Base-by-base conservation (phyloP, 2,888 invertebrate genomes). In the Eupithecia centaureata region DNA sequence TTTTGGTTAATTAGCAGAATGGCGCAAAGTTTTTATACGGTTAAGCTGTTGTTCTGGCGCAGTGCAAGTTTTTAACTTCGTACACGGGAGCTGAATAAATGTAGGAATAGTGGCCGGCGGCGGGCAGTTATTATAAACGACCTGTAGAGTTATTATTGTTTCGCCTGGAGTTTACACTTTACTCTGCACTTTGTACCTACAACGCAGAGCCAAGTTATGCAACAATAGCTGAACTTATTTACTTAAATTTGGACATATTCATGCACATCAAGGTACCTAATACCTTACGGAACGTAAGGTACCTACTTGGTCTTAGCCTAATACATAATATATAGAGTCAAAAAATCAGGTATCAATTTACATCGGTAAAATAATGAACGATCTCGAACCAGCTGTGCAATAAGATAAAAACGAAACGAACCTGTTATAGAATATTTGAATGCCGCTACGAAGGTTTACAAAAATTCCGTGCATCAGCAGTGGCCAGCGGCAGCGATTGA, bases 1-100 rank as follows among this genome's bases (percentile, higher is more conserved):
- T 69, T 69, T 65, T 65, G 47, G 60, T 54, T 69, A 69, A 69
- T 69, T 69, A 69, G 32, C 62, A 18, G 61, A 60, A 62, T 47
- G 59, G 12, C 30, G 35, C 52, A 59, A 56, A 63, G 67, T 65
- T 68, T 69, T 59, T 42, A n/a, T 32, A 25, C 30, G 5, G 5
- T 38, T 28, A 30, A 27, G 61, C 33, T 54, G n/a, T 54, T 54
- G n/a, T 56, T 56, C 10, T 56, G 30, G 56, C 52, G 52, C 13
- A 25, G 52, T n/a, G 56, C 7, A 56, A 10, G 56, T 56, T 56
- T 52, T 56, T 30, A 56, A 56, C 30, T 56, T 30, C 10, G 18
- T n/a, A 30, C 52, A 52, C 13, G 13, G 13, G 30, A 18, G 56
- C 56, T 56, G 56, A 52, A 52, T 27, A 27, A 52, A 52, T 15